These are phyloP conservation scores for Drosophila tsacasi DNA, from an alignment of 1,140 invertebrate species.

Conservation along the genomic window DNA sequence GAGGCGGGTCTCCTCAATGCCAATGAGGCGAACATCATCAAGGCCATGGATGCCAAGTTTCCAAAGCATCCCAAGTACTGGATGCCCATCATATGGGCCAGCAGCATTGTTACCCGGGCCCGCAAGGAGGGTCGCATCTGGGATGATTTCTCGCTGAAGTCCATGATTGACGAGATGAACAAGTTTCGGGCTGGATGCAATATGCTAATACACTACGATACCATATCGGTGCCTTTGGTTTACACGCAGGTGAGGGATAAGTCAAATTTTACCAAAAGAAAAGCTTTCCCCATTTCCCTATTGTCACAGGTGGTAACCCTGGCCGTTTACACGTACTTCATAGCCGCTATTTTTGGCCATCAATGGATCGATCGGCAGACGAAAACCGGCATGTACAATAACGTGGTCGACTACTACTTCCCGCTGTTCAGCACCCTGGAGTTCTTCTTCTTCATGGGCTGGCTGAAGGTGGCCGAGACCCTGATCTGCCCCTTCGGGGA, in stretches of 20 bases:
- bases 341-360: constrained; percentile 90
- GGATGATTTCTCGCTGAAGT: constrained; percentile 97
- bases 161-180: constrained; percentile 95
- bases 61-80: constrained; percentile 96
- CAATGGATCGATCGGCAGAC: constrained; percentile 89
- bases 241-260: constrained; percentile 92
- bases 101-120: constrained; percentile 93
- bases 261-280: not conserved
- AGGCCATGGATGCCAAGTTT: constrained; percentile 92
- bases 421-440: constrained; percentile 94
- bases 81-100: constrained; percentile 97
- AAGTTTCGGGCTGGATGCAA: constrained; percentile 94
- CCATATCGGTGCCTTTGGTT: constrained; percentile 96
- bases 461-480: constrained; percentile 93
- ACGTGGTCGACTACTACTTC: constrained; percentile 90
- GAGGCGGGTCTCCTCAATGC: constrained; percentile 95
- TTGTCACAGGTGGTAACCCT: constrained; percentile 91
- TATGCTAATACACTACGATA: constrained; percentile 93
- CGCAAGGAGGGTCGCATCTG: constrained; percentile 96
- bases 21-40: constrained; percentile 93
- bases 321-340: constrained; percentile 96
- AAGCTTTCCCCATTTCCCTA: not conserved
- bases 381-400: constrained; percentile 64
- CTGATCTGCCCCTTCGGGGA: constrained; percentile 94
- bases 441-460: constrained; percentile 95